Base-by-base conservation (phyloP, 2,797 vertebrate species). In the Neosilurus mollespiculum region DNA sequence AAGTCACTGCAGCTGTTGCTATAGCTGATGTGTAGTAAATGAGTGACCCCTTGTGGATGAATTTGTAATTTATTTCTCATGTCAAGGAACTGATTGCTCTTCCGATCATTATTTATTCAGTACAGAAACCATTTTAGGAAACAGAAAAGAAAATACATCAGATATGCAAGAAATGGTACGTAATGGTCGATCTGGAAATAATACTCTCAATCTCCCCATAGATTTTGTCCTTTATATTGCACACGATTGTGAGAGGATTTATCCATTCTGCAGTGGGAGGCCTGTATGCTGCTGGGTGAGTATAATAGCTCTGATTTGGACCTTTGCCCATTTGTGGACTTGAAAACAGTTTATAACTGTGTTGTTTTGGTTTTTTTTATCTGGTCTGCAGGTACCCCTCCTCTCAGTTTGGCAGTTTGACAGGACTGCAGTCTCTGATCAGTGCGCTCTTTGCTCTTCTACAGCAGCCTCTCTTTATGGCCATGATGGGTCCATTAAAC, bases 271-370 rank as follows among this genome's bases (percentile, higher is more conserved):
- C 98, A 0, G 96, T 97, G 0, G 98, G 98, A 67, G 98, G 98
- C 58, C 95, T 99, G 54, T 99, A 99, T 2, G 98, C 98, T 71
- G 98, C 98, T 22, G 98, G 99, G 98, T 99, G 93, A 96, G 98
- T 97, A 70, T 51, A 22, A 30, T 34, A 75, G 30, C 54, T 62
- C 51, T 24, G 58, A 80, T 54, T 71, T 26, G 22, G 9, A 26
- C 9, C 16, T 34, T 22, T 24, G 4, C 30, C 80, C 20, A 14
- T 70, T 51, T 37, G 34, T 49, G 49, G 53, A 72, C 62, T 69
- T 78, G 59, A 61, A 61, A 56, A n/a, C 3, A 9, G 22, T 70
- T 79, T 75, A 75, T 78, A 22, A 81, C 37, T 54, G 18, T 58
- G 8, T 43, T 4, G 43, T 43, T 43, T 43, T 43, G 4, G 4